A percentile compares a stretch with the other conserved stretches of the same genome.
Conservation (phyloP, 2,888 invertebrate species). For the Cheilosia impressa region DNA sequence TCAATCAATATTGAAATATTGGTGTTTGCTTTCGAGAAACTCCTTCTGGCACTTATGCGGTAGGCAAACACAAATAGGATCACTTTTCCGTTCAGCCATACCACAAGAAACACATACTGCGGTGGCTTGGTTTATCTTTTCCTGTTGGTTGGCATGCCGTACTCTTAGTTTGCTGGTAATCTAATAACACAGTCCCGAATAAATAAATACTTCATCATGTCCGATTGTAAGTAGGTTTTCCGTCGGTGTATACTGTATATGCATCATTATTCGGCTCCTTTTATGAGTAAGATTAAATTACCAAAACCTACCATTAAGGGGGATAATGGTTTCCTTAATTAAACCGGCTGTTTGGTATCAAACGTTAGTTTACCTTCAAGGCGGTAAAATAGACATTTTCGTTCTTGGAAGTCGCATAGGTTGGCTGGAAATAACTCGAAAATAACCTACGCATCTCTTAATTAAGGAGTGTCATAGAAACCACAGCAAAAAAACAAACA, state of each 20-base stretch:
- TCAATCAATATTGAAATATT: slow-evolving; percentile 4
- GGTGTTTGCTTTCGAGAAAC: too few species aligned
- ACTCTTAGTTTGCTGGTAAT: background rate
- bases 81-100: background rate
- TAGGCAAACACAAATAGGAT: too few species aligned
- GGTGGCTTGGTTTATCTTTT: background rate
- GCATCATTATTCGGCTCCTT: background rate
- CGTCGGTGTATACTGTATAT: background rate
- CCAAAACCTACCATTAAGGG: background rate
- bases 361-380: background rate
- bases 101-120: background rate
- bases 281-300: background rate
- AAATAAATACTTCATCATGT: background rate
- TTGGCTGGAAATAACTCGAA: too few species aligned
- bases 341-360: slow-evolving; percentile 2
- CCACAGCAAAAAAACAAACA: too few species aligned
- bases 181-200: slow-evolving; percentile 2
- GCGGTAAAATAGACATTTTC: too few species aligned
- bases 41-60: too few species aligned
- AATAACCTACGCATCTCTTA: too few species aligned
- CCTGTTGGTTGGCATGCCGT: background rate
- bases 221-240: too few species aligned
- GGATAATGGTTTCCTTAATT: slow-evolving; percentile 13
- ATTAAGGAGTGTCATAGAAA: too few species aligned
- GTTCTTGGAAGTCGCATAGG: too few species aligned